A percentile compares a stretch with the other conserved stretches of the same genome.
Conservation (phyloP, 2,888 invertebrate species). For the Platycheirus rosarum region DNA sequence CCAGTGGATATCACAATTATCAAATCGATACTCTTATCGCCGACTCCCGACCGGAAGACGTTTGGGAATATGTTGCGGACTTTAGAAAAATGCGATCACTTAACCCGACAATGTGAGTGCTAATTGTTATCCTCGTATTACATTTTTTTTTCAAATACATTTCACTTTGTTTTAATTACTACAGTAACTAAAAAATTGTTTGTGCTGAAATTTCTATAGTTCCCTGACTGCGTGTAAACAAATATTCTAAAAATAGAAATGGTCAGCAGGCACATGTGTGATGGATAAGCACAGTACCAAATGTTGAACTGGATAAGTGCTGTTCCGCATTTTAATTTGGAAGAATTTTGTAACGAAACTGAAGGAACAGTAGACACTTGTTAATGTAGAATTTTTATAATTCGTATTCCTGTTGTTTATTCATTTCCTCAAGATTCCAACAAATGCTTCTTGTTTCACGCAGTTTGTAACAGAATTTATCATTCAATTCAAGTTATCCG, state of each 20-base stretch:
- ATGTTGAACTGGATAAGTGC: neutral
- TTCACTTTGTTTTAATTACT: slow-evolving; percentile 5
- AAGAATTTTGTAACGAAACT: slow-evolving; percentile 2
- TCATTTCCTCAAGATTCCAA: no score
- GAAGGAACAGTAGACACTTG: neutral
- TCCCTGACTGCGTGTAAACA: slow-evolving; percentile 50
- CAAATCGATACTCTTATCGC: slow-evolving; percentile 83
- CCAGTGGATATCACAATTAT: slow-evolving; percentile 81
- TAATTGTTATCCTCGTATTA: neutral
- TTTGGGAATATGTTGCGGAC: slow-evolving; percentile 90
- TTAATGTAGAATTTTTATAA: neutral
- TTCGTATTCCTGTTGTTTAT: neutral
- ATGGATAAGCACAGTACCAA: no score
- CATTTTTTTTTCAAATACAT: slow-evolving; percentile 7
- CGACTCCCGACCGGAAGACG: slow-evolving; percentile 84
- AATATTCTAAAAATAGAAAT: slow-evolving; percentile 60
- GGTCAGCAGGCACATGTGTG: slow-evolving; percentile 15
- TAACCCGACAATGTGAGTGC: slow-evolving; percentile 88
- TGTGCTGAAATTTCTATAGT: slow-evolving; percentile 1
- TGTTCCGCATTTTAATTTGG: slow-evolving; percentile 22
- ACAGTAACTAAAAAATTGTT: slow-evolving; percentile 7
- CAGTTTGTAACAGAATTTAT: no score
- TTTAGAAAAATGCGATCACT: slow-evolving; percentile 88
- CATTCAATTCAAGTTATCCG: no score
- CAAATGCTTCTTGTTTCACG: no score